Percentiles rank a stretch among this genome's conserved stretches.
Evolutionary conservation across 2,113 vertebrate species (phyloP).

Genomic region (Maylandia zebra): DNA sequence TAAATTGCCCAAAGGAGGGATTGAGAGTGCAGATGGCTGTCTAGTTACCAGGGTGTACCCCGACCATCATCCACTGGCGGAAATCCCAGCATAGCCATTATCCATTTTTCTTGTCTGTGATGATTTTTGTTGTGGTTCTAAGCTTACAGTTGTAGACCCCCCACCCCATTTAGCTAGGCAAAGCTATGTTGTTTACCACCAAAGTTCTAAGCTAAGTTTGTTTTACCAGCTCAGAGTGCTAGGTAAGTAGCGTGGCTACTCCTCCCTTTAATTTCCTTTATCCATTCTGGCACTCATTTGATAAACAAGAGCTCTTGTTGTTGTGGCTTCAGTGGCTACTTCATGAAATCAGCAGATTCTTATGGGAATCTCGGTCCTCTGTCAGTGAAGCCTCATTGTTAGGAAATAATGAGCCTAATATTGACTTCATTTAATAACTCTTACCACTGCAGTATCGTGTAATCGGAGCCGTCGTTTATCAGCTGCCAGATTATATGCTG

Average conservation of each 20-base stretch:
- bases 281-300: not conserved
- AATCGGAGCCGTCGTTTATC: slow-evolving; percentile 45
- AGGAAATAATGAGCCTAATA: slow-evolving; percentile 35
- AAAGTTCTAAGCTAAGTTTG: not conserved
- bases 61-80: not conserved
- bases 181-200: not conserved
- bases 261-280: not conserved
- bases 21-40: not conserved
- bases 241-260: not conserved
- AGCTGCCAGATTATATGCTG: slow-evolving; percentile 32
- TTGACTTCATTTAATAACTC: slow-evolving; percentile 36
- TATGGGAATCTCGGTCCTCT: not conserved
- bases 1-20: not conserved
- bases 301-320: not conserved
- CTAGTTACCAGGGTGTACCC: not conserved
- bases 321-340: not conserved
- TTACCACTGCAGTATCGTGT: slow-evolving; percentile 20
- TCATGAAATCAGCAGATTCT: slow-evolving; percentile 11
- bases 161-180: not conserved
- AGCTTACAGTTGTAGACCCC: not conserved
- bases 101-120: not conserved
- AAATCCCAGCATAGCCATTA: not conserved
- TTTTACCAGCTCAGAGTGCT: not conserved
- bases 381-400: slow-evolving; percentile 7
- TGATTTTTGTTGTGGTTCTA: not conserved